Evolutionary conservation across 2,797 vertebrate species (phyloP), one percentile per base, ranked within the genome.

Genomic region (Alectoris magna): DNA sequence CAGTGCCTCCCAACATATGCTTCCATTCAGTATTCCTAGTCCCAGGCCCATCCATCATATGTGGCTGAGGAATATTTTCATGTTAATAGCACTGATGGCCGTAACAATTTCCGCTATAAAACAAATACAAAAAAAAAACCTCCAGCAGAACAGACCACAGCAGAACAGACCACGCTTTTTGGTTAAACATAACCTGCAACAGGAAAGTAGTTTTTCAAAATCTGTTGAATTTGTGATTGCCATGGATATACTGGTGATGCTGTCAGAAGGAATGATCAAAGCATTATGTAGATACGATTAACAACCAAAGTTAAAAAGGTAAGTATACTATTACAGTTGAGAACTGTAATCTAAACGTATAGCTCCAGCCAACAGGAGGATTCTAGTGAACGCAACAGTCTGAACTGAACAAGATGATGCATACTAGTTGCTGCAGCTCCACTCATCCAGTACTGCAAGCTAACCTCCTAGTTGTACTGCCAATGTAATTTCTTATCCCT

Each of bases 361-460:
- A 62, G 38, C 8, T 7, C 7, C 29, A 17, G 51, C 13, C 41
- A 49, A 38, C 3, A 21, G 26, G 36, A 94, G 10, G 11, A 11
- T 58, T 21, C 24, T 11, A 41, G 6, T 21, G 55, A 76, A 59
- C 14, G 17, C 23, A 41, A 9, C 0, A n/a, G n/a, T 14, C 51
- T 26, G 29, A 79, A 39, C 18, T 73, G 43, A 43, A 53, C 1
- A 0, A 17, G 41, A 31, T 70, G 78, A 62, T 15, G 48, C 0
- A 19, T 14, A 26, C 5, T 76, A 68, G 48, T 53, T 80, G 31
- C 72, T 68, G 62, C 55, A 77, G 31, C 24, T 17, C 31, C 27
- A 44, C 0, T 1, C 4, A 43, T 17, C 39, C 24, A 3, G 6
- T 41, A 34, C 27, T 49, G 41, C 41, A 34, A 51, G 73, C 2